Evolutionary conservation across 2,888 invertebrate species (phyloP), one percentile per base, ranked within the genome.

Genomic region (Rhimphoctona megacephalus): DNA sequence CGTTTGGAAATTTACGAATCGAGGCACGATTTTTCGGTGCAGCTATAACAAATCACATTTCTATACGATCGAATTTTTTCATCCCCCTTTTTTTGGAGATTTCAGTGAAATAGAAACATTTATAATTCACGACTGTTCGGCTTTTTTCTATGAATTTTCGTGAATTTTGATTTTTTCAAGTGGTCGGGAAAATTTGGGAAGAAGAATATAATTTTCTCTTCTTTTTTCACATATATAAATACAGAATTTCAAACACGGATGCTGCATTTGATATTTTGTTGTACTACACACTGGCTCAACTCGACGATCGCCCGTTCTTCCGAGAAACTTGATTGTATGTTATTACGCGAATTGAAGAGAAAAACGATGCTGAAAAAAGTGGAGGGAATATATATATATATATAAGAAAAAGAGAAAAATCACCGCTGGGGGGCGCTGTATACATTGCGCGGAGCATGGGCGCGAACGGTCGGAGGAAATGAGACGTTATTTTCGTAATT

Each of bases 401-500:
- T 17, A 30, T 25, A 54, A 49, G n/a, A 76, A 80, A 64, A 22
- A 72, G 46, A 36, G 46, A 72, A 70, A 66, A 54, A 72, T 43
- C 66, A 46, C 54, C 70, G 81, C 74, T 80, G 84, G 80, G 83
- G 84, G 80, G 79, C 74, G 67, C 57, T 61, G 72, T 54, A 66
- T 66, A 67, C 85, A 89, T 86, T 83, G 80, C 89, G 88, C 66
- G 36, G n/a, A 49, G 43, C 66, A 57, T 39, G 73, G 67, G 61
- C 73, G 83, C 83, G 91, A 91, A 87, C 89, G 80, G 80, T 77
- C 81, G 81, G 52, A 77, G 88, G 85, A 91, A 91, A 92, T 91
- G 91, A 92, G 91, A 92, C 91, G 91, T 92, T 92, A 92, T 91
- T 91, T 90, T 90, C 90, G 88, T 87, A 85, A 85, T 89, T 90